Conservation (phyloP, 37 sponge, comb jelly and placozoan species). For the Ephydatia muelleri region DNA sequence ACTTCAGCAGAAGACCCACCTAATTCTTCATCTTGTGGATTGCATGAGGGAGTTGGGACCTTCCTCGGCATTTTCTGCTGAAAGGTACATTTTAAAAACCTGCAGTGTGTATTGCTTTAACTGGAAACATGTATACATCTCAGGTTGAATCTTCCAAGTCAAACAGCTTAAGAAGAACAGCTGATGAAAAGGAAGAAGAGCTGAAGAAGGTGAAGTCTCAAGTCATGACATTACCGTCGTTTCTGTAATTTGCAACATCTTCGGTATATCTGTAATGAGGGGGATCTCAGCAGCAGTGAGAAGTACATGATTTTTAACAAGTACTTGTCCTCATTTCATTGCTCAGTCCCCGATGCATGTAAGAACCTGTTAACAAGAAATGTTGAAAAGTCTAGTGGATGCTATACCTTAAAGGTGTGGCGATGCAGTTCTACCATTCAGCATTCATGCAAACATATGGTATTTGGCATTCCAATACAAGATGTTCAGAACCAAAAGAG, state of each 20-base stretch:
- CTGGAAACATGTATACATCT: not conserved
- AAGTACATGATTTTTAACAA: too few species aligned
- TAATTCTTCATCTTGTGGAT: slow-evolving; percentile 43
- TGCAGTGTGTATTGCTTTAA: not conserved
- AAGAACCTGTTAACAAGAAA: too few species aligned
- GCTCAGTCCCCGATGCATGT: too few species aligned
- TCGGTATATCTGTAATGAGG: slow-evolving; percentile 17
- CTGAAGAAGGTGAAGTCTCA: slow-evolving; percentile 33
- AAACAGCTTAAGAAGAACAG: too few species aligned
- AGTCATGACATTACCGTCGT: slow-evolving; percentile 33
- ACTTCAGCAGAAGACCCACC: slow-evolving; percentile 26
- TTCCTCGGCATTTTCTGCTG: slow-evolving; percentile 28
- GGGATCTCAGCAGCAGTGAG: not conserved
- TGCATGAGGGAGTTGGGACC: slow-evolving; percentile 57
- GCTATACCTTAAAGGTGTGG: not conserved
- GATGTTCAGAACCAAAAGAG: not conserved
- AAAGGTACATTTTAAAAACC: slow-evolving; percentile 21
- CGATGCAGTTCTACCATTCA: not conserved
- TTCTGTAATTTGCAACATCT: slow-evolving; percentile 26
- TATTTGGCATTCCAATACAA: not conserved
- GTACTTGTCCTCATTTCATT: too few species aligned
- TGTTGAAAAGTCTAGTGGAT: too few species aligned
- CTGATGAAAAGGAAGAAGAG: slow-evolving; percentile 4
- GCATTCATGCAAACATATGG: not conserved
- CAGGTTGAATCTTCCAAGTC: slow-evolving; percentile 59